A percentile compares a stretch with the other conserved stretches of the same genome.
Conservation (phyloP, 2,113 vertebrate genomes). For the Progne subis region DNA sequence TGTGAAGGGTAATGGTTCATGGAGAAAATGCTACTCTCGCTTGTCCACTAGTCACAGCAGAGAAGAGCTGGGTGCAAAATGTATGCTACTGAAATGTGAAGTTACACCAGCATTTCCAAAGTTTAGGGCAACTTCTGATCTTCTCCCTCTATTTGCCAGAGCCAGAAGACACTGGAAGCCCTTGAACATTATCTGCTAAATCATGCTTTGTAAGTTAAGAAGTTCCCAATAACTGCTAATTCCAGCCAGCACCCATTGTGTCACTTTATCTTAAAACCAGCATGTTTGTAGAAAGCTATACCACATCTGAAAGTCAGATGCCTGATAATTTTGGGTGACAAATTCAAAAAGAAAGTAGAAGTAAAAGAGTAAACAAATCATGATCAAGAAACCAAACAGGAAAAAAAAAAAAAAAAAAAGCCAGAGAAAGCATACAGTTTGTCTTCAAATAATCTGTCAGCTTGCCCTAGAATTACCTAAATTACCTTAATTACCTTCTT, state of each 20-base stretch:
- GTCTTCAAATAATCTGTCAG: conserved; percentile 23
- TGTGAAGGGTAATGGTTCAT: neutral
- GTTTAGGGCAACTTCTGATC: neutral
- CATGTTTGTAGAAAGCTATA: neutral
- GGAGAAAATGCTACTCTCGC: neutral
- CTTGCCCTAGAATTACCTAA: conserved; percentile 39
- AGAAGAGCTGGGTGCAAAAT: neutral
- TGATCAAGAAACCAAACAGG: neutral
- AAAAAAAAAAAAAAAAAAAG: neutral
- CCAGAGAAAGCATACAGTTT: neutral
- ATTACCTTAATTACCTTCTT: conserved; percentile 47
- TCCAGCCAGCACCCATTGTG: neutral
- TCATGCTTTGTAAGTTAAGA: neutral
- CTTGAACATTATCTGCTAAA: neutral
- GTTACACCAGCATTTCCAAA: neutral
- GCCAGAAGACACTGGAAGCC: neutral
- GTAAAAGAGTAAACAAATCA: neutral
- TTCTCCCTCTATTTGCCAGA: neutral
- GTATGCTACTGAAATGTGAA: neutral
- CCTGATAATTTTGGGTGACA: neutral
- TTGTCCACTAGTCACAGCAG: neutral
- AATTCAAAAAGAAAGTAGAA: neutral
- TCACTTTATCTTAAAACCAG: neutral
- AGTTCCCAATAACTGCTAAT: neutral
- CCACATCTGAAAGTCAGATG: neutral